Conservation (phyloP, 2,797 vertebrate genomes). For the Danio jaintianensis region DNA sequence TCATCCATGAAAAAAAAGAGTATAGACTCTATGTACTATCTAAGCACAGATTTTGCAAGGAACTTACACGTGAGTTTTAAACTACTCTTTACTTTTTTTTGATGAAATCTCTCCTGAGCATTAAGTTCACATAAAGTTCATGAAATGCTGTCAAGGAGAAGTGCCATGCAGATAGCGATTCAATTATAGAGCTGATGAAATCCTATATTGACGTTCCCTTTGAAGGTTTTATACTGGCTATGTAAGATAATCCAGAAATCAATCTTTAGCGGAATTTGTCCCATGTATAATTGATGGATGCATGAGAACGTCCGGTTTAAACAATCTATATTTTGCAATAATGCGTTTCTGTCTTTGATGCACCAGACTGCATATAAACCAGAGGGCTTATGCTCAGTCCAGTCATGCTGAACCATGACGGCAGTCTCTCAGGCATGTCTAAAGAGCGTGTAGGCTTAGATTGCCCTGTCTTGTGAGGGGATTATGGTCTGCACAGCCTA, state of each 20-base stretch:
- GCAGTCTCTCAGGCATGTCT: conserved; percentile 20
- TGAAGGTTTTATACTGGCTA: conserved; percentile 2
- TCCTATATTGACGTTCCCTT: conserved; percentile 14
- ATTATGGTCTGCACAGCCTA: conserved; percentile 30
- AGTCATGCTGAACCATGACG: conserved; percentile 33
- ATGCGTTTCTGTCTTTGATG: background rate
- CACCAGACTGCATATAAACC: conserved; percentile 3
- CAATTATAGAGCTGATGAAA: conserved; percentile 34
- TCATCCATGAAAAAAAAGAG: no score
- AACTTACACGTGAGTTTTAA: no score
- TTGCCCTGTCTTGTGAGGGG: conserved; percentile 24
- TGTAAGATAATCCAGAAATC: conserved; percentile 29
- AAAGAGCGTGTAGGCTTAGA: conserved; percentile 14
- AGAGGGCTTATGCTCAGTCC: conserved; percentile 8
- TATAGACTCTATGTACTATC: no score
- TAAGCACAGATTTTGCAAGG: no score
- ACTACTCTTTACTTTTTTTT: no score
- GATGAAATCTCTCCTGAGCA: background rate
- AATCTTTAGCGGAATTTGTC: conserved; percentile 35
- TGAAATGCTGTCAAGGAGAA: background rate
- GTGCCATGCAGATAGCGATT: background rate
- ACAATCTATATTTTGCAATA: conserved; percentile 24
- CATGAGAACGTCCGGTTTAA: conserved; percentile 14
- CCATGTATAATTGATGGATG: conserved; percentile 10
- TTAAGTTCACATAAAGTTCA: conserved; percentile 26